Conservation (phyloP, 2,888 invertebrate genomes). For the Heteropelma amictum region DNA sequence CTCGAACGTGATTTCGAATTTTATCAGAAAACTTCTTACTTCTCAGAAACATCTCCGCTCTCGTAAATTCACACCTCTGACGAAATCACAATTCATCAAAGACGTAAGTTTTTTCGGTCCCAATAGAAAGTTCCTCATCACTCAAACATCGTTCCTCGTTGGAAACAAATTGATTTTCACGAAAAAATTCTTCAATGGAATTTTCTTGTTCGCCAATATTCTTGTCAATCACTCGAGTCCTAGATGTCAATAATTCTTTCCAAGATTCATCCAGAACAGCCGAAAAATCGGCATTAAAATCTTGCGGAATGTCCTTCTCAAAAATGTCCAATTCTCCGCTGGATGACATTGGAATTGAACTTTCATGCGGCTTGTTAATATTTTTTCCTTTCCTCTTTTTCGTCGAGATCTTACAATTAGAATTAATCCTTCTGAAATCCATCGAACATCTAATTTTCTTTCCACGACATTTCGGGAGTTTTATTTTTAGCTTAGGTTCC, state of each 20-base stretch:
- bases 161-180: not conserved
- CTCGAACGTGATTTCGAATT: too few species aligned
- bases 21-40: too few species aligned
- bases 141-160: not conserved
- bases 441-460: not conserved
- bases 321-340: not conserved
- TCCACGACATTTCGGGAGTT: not conserved
- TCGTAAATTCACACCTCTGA: too few species aligned
- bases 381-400: not conserved
- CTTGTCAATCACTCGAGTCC: constrained; percentile 38
- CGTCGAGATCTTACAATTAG: not conserved
- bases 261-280: not conserved
- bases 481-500: not conserved
- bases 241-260: constrained; percentile 27
- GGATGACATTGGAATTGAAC: not conserved
- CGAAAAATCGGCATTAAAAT: not conserved
- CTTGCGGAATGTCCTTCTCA: not conserved
- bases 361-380: not conserved
- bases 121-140: constrained; percentile 15
- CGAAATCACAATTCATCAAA: constrained; percentile 8
- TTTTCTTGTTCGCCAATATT: not conserved
- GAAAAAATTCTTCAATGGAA: not conserved
- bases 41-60: too few species aligned
- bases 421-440: not conserved
- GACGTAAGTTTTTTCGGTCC: constrained; percentile 30